Evolutionary conservation across 2,113 vertebrate genomes (phyloP), one percentile per base, ranked within the genome.

Genomic region (Asarcornis scutulata): DNA sequence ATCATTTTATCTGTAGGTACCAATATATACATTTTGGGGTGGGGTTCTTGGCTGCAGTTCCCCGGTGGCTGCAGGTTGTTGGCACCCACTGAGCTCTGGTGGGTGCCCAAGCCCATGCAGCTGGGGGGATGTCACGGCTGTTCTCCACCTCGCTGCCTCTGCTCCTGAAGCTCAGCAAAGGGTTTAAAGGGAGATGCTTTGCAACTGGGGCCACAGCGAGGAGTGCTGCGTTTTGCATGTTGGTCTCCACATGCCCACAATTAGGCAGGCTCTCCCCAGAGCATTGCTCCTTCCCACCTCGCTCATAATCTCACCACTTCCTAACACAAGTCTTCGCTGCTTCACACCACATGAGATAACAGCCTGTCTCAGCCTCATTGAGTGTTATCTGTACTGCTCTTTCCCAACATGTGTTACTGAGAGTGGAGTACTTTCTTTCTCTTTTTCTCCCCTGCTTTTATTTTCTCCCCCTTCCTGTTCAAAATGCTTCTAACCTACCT

Each of bases 21-120:
- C 62, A 9, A 42, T 29, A 55, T 29, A 18, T 15, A 9, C 17
- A n/a, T 46, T 73, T 26, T 25, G 23, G 23, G 50, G 50, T 52
- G 50, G 12, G 22, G 12, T 52, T 27, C 34, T 74, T 91, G 64
- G 38, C 44, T 78, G 50, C 69, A 9, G 59, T 78, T 81, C 67
- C n/a, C 46, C 3, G 2, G 68, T 32, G 0, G 2, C 34, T 0
- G 0, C 9, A 17, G 12, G 73, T 75, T 75, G 21, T 56, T 85
- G 46, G 40, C 36, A 44, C 63, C 31, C 4, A 1, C 17, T 15
- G 52, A 53, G 31, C 62, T 67, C 56, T 14, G 26, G 20, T 36
- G 59, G 46, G 67, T 44, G 11, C 31, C 60, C 22, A 79, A 88
- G 52, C 52, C 26, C 11, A 6, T 7, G 2, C 1, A 26, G 14